Percentiles rank a stretch among this genome's conserved stretches.
phyloP scores from a whole-genome alignment of 2,888 invertebrate genomes.

The Sarcophaga carnaria region DNA sequence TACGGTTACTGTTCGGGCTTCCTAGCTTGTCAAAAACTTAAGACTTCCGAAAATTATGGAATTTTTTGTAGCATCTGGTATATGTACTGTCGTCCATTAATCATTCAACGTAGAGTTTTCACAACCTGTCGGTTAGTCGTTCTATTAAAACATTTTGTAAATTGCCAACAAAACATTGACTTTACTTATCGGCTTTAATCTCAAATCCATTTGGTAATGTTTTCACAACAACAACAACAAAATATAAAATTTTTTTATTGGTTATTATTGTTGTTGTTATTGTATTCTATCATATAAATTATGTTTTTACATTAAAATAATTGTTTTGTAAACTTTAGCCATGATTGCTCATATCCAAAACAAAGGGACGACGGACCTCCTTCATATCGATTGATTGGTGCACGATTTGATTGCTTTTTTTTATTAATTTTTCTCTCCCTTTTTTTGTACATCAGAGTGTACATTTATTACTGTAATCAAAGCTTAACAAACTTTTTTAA shows the following conservation, averaged over 20 bases:
- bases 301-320: conserved; percentile 52
- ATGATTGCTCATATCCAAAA: background rate
- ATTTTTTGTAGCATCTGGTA: no score
- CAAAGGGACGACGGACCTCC: background rate
- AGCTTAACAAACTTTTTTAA: conserved; percentile 66
- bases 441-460: conserved; percentile 45
- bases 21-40: no score
- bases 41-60: no score
- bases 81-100: no score
- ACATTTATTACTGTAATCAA: conserved; percentile 67
- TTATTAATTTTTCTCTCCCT: conserved; percentile 18
- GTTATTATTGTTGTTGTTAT: conserved; percentile 16
- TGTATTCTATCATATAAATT: conserved; percentile 14
- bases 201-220: background rate
- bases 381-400: background rate
- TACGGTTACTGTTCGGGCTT: no score
- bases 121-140: background rate
- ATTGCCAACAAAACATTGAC: background rate
- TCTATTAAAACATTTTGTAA: background rate
- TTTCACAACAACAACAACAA: background rate
- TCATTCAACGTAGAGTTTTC: no score
- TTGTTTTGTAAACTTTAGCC: conserved; percentile 51
- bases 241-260: background rate
- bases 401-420: conserved; percentile 36
- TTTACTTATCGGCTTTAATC: background rate